Base-by-base conservation (phyloP, 2,113 vertebrate species). In the Erythrocercus mccallii region DNA sequence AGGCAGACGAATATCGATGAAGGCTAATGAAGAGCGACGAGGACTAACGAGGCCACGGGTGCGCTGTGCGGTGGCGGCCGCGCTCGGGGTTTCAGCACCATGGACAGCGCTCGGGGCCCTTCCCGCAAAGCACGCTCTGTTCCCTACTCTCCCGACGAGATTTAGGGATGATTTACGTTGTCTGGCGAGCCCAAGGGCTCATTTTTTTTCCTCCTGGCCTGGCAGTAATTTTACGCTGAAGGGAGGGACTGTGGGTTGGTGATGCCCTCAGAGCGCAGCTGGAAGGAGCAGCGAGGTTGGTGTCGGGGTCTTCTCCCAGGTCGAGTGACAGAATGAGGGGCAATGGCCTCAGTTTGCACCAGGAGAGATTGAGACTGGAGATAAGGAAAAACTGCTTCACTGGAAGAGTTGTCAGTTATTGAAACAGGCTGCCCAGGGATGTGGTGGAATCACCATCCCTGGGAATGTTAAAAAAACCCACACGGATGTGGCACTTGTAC, bases 131-230 rank as follows among this genome's bases (percentile, higher is more conserved):
- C 18, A 1, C 17, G 12, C 37, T 14, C 22, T 1, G 17, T 1
- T 48, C n/a, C 17, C n/a, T 6, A 0, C 2, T 9, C 23, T 15
- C 31, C 0, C 7, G 24, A 2, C 0, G 6, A 21, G 5, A 13
- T 15, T 11, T 5, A 5, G 1, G 9, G 35, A 3, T 11, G 27
- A 21, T 77, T 58, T 9, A 2, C 6, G 1, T 10, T 15, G 18
- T 15, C 37, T 51, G 62, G 21, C 1, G 2, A 25, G 38, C 19
- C 12, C 23, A 6, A 8, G 11, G 7, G 40, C 12, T 47, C 9
- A 0, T 27, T 42, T 42, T 27, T 42, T 27, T 60, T 62, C 1
- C 17, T 44, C 2, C 50, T 23, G 24, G 1, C 27, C 23, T 3
- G 28, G 16, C 11, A 24, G 65, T 9, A 10, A 1, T 71, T 70